Conservation (phyloP, 2,888 invertebrate species). For the Brenthis ino region DNA sequence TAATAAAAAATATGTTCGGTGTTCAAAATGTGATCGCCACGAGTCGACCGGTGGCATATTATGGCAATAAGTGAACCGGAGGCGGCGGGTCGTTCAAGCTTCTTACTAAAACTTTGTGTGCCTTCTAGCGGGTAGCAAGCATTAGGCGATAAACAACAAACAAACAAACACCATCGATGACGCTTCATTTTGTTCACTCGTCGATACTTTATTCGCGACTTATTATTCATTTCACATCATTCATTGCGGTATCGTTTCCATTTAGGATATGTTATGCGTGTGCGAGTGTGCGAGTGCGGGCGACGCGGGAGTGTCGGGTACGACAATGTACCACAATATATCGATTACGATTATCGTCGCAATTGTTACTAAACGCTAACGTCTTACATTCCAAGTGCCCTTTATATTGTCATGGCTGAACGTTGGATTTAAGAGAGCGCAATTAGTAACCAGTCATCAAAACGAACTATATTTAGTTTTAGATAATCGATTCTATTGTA, state of each 20-base stretch:
- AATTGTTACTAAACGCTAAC: background rate
- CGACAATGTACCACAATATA: background rate
- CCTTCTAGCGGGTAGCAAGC: constrained; percentile 82
- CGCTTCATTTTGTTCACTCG: constrained; percentile 36
- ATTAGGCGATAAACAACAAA: constrained; percentile 74
- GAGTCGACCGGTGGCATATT: constrained; percentile 36
- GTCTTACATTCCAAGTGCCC: background rate
- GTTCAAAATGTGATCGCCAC: constrained; percentile 58
- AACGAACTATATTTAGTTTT: too few species aligned
- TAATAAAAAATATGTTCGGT: constrained; percentile 66
- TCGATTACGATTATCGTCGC: background rate
- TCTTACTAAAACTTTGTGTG: constrained; percentile 81
- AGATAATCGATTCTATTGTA: constrained; percentile 11
- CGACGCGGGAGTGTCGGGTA: background rate
- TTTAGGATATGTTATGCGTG: constrained; percentile 53
- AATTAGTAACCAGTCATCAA: background rate
- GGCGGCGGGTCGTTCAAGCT: constrained; percentile 71
- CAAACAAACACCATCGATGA: constrained; percentile 62
- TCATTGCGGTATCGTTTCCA: constrained; percentile 50
- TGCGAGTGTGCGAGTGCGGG: constrained; percentile 9
- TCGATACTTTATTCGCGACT: constrained; percentile 31
- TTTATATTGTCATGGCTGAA: constrained; percentile 7
- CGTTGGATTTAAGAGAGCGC: background rate
- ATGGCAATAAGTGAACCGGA: constrained; percentile 30
- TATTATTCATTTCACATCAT: constrained; percentile 44